Evolutionary conservation across 2,888 invertebrate species (phyloP), one percentile per base, ranked within the genome.

Genomic region (Neoaliturus tenellus): DNA sequence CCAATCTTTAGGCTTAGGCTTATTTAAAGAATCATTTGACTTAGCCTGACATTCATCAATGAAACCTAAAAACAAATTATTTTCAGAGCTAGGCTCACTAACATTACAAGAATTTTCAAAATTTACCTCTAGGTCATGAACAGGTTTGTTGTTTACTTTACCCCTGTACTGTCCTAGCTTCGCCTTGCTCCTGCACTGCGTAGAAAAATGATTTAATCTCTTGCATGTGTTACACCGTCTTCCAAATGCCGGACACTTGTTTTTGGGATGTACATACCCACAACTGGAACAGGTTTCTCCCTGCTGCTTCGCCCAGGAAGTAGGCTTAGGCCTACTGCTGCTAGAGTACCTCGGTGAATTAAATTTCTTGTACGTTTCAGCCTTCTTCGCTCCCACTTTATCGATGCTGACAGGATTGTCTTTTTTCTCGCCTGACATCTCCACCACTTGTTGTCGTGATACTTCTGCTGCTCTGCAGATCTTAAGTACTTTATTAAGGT

Each of bases 391-490:
- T 23, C 20, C 51, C 5, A 51, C 51, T 23, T 23, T 20, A 23
- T 51, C 14, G 2, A 51, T 10, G 23, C 51, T 51, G 23, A 51
- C 23, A 23, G 51, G 23, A 23, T 17, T 48, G 44, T 44, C 44
- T 17, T 44, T 44, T 12, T 44, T 44, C 44, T 44, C 44, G 2
- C 12, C 8, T 12, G 44, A 12, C n/a, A 51, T 51, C n/a, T 58
- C 25, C 14, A 28, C 62, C 3, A 75, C 75, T 35, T 75, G 75
- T 23, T 75, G 41, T 44, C 48, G 25, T 41, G 39, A 41, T 8
- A 75, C 48, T 41, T 75, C 48, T 44, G 44, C 41, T 17, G 17
- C 44, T 75, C 75, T 41, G 10, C 41, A 41, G n/a, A 75, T 75
- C 75, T 39, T 48, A 3, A 41, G 23, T 20, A 39, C 28, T 44